Base-by-base conservation (phyloP, 2,113 vertebrate species). In the Suricata suricatta region DNA sequence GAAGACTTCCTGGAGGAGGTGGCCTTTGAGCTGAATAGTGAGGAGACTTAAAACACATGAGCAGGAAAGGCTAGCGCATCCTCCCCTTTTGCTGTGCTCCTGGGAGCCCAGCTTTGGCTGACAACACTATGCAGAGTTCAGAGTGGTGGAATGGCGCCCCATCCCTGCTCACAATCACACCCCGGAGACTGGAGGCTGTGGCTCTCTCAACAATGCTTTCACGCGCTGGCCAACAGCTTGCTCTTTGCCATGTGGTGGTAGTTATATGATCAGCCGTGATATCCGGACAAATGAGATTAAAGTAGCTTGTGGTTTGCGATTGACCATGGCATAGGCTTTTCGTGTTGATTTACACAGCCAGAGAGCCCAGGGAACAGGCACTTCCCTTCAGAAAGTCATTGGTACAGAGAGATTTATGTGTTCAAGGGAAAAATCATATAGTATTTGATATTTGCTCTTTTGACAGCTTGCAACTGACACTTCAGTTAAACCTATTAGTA, bases 391-490 rank as follows among this genome's bases (percentile, higher is more conserved):
- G 76, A 84, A 96, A 96, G 63, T 77, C 38, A n/a, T 2, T 17
- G n/a, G 77, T 60, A 84, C 21, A 54, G 72, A 82, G 21, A 89
- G 92, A 92, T 69, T 69, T 41, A 17, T 60, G 72, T 87, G 29
- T 90, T 95, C 57, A 52, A 93, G 84, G 81, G 33, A 74, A n/a
- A 90, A 94, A 79, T 35, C 44, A 25, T 74, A 93, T 60, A 47
- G 2, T 72, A 35, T 41, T 63, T 88, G 52, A 31, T 72, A n/a
- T 93, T 93, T 94, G 86, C n/a, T 88, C 81, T 84, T 97, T 93
- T 50, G 63, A 94, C 29, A 87, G 31, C 35, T 95, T 90, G 29
- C 38, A 80, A 97, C n/a, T 80, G 38, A 90, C 25, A 50, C 9
- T 47, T 79, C 21, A 47, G 10, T 88, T 64, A 87, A 79, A 68